Conservation (phyloP, 2,797 vertebrate genomes). For the Oryzias sinensis region DNA sequence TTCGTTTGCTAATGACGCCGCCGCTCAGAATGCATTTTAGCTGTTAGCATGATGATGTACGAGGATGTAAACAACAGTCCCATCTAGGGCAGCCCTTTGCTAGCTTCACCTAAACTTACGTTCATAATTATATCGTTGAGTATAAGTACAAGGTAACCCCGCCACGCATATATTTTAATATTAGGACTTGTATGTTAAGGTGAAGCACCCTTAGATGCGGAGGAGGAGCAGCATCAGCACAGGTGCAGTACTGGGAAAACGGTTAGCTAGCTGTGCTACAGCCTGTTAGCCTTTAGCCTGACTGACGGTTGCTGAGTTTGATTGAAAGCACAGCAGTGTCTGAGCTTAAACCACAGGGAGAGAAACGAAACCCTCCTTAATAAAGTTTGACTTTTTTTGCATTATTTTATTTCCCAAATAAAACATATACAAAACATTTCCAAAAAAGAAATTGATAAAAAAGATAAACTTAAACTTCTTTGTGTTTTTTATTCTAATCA, state of each 20-base stretch:
- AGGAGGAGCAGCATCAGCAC: neutral
- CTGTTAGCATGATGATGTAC: slow-evolving; percentile 61
- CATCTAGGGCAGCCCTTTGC: slow-evolving; percentile 14
- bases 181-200: neutral
- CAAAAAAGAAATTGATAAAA: too few species aligned
- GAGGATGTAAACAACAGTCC: slow-evolving; percentile 65
- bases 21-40: slow-evolving; percentile 29
- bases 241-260: slow-evolving; percentile 23
- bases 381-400: too few species aligned
- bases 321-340: too few species aligned
- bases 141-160: too few species aligned
- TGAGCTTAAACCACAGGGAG: too few species aligned
- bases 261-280: slow-evolving; percentile 35
- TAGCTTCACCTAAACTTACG: slow-evolving; percentile 8
- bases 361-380: too few species aligned
- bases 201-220: neutral
- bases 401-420: too few species aligned
- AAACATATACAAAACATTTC: too few species aligned
- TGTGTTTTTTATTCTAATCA: too few species aligned
- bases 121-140: neutral
- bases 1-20: slow-evolving; percentile 15
- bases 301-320: slow-evolving; percentile 1
- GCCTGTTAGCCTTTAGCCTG: neutral
- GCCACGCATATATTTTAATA: too few species aligned
- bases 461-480: too few species aligned